These are phyloP conservation scores for Hiodon alosoides DNA, from an alignment of 2,113 vertebrate genomes.

Conservation along the genomic window DNA sequence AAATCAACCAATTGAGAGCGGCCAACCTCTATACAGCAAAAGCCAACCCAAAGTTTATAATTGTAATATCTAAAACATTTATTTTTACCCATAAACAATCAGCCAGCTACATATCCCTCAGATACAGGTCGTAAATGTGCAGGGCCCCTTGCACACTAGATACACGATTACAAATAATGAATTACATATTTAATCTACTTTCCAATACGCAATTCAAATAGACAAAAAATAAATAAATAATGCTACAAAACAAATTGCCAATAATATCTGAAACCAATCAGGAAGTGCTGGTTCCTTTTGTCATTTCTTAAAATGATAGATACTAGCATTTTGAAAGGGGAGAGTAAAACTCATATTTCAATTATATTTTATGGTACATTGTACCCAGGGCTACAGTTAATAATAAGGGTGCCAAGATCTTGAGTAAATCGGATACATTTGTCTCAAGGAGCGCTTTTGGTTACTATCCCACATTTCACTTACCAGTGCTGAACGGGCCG, in stretches of 20 bases:
- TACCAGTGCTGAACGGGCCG: slow-evolving; percentile 17
- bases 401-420: not conserved
- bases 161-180: not conserved
- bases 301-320: not conserved
- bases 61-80: no score
- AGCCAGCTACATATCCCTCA: not conserved
- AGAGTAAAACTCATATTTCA: not conserved
- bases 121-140: not conserved
- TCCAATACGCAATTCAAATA: not conserved
- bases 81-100: not conserved
- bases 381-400: not conserved
- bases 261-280: not conserved
- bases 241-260: not conserved
- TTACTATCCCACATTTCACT: slow-evolving; percentile 15
- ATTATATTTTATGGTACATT: not conserved
- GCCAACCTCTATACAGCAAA: not conserved
- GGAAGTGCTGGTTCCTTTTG: slow-evolving; percentile 8
- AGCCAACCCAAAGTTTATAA: no score
- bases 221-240: not conserved
- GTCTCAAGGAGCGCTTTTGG: slow-evolving; percentile 3
- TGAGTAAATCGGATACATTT: not conserved
- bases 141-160: no score
- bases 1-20: not conserved
- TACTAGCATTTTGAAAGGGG: not conserved
- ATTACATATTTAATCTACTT: not conserved